phyloP scores from a whole-genome alignment of 2,888 invertebrate species.

The Ariolimax columbianus region DNA sequence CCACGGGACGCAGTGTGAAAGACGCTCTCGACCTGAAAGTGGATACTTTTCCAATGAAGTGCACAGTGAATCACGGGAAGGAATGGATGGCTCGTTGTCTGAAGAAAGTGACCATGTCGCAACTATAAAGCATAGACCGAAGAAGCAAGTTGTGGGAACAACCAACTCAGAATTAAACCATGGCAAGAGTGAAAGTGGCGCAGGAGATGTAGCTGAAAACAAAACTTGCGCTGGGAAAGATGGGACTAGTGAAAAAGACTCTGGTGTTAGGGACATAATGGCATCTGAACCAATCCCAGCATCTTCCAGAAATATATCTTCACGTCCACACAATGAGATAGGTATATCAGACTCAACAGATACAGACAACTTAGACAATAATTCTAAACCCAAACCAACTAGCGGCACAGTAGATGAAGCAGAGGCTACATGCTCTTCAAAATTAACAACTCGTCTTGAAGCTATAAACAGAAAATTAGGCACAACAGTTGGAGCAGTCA shows the following conservation, averaged over 20 bases:
- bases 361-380: neutral
- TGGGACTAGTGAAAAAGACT: neutral
- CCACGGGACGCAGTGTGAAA: slow-evolving; percentile 1
- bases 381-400: neutral
- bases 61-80: slow-evolving; percentile 58
- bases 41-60: slow-evolving; percentile 63
- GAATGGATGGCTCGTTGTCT: slow-evolving; percentile 58
- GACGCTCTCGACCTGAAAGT: slow-evolving; percentile 58
- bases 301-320: slow-evolving; percentile 15
- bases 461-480: neutral
- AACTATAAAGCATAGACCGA: slow-evolving; percentile 46
- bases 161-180: neutral
- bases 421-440: neutral
- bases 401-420: neutral
- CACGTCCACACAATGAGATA: neutral
- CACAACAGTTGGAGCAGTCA: neutral
- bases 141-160: slow-evolving; percentile 3
- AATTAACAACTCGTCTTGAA: neutral
- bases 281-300: neutral
- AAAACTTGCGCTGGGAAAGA: neutral
- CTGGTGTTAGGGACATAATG: neutral
- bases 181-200: neutral
- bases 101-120: slow-evolving; percentile 52
- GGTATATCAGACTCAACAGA: neutral
- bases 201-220: neutral